Base-by-base conservation (phyloP, 2,888 invertebrate genomes). In the Gasteruption jaculator region DNA sequence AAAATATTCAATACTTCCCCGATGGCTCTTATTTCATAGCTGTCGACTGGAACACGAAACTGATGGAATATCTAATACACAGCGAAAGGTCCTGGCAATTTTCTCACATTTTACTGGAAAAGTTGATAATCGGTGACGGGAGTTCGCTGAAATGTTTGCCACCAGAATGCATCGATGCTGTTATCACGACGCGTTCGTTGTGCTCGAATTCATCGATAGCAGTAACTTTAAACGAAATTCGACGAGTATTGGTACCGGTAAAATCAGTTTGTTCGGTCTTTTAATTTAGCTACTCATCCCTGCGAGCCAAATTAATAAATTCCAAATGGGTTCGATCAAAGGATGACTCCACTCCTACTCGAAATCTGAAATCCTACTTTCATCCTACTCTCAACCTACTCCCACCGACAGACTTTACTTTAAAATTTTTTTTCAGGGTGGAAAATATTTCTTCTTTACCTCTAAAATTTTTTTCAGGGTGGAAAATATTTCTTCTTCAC, bases 1-100 rank as follows among this genome's bases (percentile, higher is more conserved):
- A 65, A 43, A 68, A 68, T 33, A 56, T 68, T 33, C 61, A 52
- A 27, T 68, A 58, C 43, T 68, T 68, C 46, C 65, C 65, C 1
- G 52, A 60, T 14, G 60, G 54, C 19, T 55, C 60, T 15, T 59
- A 58, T 38, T 54, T 66, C 3, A 60, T 68, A 7, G 55, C 53
- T 12, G 60, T 67, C 6, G 68, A 68, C 32, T 61, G 62, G 57
- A 68, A 68, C 37, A 36, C 49, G 1, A 63, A 53, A 46, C 37
- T 68, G 12, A 50, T 45, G 5, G 60, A 64, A 27, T 68, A 67
- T 37, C 43, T 68, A 14, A 50, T 53, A 4, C 53, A 48, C 15
- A 58, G 59, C 1, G 56, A 56, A 24, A 52, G 54, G 16, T 56
- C 58, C 2, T 59, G 61, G 56, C 53, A 65, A 49, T 67, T 67